Evolutionary conservation across 2,113 vertebrate species (phyloP), one percentile per base, ranked within the genome.

Genomic region (Pygoscelis antarcticus): DNA sequence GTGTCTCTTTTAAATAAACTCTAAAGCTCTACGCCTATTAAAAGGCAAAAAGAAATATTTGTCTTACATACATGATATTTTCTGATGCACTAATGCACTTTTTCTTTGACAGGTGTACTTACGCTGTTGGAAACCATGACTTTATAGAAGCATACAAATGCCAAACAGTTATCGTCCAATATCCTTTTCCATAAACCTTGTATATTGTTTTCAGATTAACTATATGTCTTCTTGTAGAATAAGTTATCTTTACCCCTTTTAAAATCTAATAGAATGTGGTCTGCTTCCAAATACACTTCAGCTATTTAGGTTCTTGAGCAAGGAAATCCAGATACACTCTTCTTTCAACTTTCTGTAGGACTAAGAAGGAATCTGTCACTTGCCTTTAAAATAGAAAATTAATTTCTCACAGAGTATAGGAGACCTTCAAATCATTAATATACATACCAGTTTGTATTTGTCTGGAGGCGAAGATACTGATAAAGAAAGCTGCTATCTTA

Each of bases 101-200:
- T 95, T 93, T 91, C 80, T 82, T 91, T 97, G 93, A 7, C 98
- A 99, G 99, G 96, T 99, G 99, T 93, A 99, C 99, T 2, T 99
- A 98, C 0, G 99, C 99, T 0, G 99, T 99, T 92, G 98, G 99
- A 40, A 99, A 99, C 95, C 99, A 99, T 36, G 99, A 99, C 98
- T 99, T 99, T 57, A 95, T 99, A 64, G 99, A 99, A 94, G 99
- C 99, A 1, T 99, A 99, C 97, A 99, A 99, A 97, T 99, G 98
- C 95, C 99, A 99, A 97, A 99, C 99, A 0, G 98, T 99, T 57
- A 99, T 99, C 2, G 99, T 99, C 32, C 99, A 99, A 99, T 99
- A 99, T 99, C 99, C 98, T 99, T 99, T 86, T 5, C 20, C 16
- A 25, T 87, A 36, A 34, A 22, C 55, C 49, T 38, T 54, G 3